phyloP scores from a whole-genome alignment of 2,113 vertebrate species.

The Raphicerus campestris region DNA sequence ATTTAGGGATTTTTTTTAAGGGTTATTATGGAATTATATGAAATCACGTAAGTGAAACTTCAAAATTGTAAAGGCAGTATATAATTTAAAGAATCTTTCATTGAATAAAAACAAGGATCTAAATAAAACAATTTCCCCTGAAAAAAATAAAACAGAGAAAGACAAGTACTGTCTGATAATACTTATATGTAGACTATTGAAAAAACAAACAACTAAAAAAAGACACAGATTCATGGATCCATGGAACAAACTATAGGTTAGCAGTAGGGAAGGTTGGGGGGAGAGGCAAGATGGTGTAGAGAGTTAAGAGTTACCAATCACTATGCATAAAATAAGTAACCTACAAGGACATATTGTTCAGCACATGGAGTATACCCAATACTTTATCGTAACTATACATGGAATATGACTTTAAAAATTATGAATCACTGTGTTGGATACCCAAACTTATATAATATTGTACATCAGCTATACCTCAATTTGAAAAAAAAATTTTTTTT shows the following conservation, averaged over 20 bases:
- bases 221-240: background rate
- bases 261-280: background rate
- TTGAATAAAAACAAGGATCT: background rate
- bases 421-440: background rate
- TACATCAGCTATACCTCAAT: background rate
- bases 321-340: background rate
- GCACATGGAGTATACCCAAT: background rate
- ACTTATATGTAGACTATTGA: background rate
- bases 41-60: background rate
- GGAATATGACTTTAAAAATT: background rate
- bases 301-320: background rate
- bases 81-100: background rate
- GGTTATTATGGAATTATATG: background rate
- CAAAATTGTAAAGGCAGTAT: background rate
- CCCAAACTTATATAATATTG: background rate
- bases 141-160: background rate
- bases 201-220: background rate
- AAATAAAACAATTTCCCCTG: background rate
- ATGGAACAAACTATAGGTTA: background rate
- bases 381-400: background rate
- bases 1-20: background rate
- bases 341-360: background rate
- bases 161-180: background rate
- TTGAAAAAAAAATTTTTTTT: background rate
- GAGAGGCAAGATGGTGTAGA: background rate